Evolutionary conservation across 2,113 vertebrate species (phyloP).

Genomic region (Sterrhoptilus dennistouni): DNA sequence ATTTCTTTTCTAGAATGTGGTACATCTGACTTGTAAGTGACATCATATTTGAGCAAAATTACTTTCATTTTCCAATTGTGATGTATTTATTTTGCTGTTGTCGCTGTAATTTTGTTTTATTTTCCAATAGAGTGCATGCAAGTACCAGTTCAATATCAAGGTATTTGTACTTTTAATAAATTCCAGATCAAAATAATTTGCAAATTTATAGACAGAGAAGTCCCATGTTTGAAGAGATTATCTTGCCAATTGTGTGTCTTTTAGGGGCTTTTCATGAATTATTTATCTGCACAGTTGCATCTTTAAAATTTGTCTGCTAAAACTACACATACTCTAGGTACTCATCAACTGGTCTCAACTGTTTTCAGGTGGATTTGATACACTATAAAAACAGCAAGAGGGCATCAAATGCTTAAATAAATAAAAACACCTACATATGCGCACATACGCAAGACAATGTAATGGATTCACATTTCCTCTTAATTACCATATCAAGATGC

Average conservation of each 20-base stretch:
- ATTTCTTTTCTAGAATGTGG: not conserved
- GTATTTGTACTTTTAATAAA: not conserved
- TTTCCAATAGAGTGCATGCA: not conserved
- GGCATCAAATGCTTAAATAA: constrained; percentile 58
- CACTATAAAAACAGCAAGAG: constrained; percentile 45
- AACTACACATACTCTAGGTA: not conserved
- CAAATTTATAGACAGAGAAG: not conserved
- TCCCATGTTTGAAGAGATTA: not conserved
- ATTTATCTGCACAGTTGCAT: constrained; percentile 3
- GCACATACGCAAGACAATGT: constrained; percentile 43
- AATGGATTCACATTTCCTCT: constrained; percentile 81
- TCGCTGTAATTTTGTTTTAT: not conserved
- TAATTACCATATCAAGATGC: constrained; percentile 85
- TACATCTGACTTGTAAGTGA: not conserved
- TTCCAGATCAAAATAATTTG: not conserved
- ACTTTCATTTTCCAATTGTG: not conserved
- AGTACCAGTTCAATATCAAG: constrained; percentile 18
- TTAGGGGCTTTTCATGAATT: not conserved
- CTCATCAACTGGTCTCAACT: not conserved
- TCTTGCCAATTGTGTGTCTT: not conserved
- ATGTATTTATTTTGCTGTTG: not conserved
- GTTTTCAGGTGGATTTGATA: constrained; percentile 32
- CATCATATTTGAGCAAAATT: not conserved
- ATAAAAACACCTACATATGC: not conserved
- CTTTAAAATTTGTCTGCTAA: not conserved